Evolutionary conservation across 2,113 vertebrate genomes (phyloP), one percentile per base, ranked within the genome.

Genomic region (Ailuropoda melanoleuca): DNA sequence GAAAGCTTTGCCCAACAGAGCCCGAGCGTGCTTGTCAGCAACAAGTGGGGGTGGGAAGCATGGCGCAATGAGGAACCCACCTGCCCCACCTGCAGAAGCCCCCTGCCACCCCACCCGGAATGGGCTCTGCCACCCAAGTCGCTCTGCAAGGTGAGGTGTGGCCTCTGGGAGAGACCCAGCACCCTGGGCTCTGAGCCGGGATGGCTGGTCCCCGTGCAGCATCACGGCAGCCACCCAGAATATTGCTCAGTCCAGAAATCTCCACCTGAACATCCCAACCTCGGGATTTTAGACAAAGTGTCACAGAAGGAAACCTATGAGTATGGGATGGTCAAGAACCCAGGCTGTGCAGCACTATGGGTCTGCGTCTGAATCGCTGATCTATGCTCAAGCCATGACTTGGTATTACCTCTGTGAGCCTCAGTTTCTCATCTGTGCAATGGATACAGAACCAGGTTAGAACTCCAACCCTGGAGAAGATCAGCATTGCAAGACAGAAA

Each of bases 41-140:
- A 26, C 31, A 37, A 37, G 26, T 0, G 1, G 66, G 56, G 11
- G 4, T 26, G 5, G 64, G 87, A 82, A n/a, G 1, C 4, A 3
- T 0, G 1, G 43, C 15, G 13, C 62, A 24, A 26, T 0, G 43
- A 46, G 50, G 70, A 88, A 8, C 37, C 4, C 3, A 3, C 46
- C 58, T 31, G 21, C 13, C 6, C 48, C 75, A 12, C 21, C 34
- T 31, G 26, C 66, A 13, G 50, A 60, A 11, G 13, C 15, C 29
- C 77, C 55, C 62, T 39, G 21, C 8, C 21, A 17, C 23, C 75
- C 18, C 39, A 68, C 11, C 74, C 2, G 0, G 29, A 11, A 39
- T 14, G n/a, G 68, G 8, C 31, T 50, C 70, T 18, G 21, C 10
- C 39, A 53, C 56, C 21, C 86, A 46, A 5, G 29, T 50, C 94